phyloP scores from a whole-genome alignment of 2,113 vertebrate species.

The Macrotis lagotis region DNA sequence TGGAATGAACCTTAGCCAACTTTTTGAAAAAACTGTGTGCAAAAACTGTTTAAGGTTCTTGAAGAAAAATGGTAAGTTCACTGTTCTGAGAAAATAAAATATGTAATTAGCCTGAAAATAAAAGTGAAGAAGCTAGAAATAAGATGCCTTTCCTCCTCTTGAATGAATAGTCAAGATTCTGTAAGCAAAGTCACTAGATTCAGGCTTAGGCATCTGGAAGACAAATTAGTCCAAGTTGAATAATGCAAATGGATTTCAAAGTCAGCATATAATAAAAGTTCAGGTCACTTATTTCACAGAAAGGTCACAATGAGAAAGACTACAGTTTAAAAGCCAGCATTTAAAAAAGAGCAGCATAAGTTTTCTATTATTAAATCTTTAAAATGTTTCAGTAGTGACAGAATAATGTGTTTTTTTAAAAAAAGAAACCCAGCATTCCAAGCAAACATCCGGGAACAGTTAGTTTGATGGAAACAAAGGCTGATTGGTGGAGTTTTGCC shows the following conservation, averaged over 20 bases:
- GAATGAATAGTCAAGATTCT: not conserved
- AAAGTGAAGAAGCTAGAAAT: not conserved
- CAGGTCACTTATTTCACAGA: not conserved
- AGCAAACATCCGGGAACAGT: not conserved
- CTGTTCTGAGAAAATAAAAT: not conserved
- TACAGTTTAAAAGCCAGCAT: not conserved
- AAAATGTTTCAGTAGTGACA: not conserved
- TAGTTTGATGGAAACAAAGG: not conserved
- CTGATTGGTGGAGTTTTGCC: not conserved
- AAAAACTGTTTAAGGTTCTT: not conserved
- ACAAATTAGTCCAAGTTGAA: not conserved
- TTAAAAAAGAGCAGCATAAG: not conserved
- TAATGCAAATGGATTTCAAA: conserved; percentile 5
- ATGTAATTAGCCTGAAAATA: not conserved
- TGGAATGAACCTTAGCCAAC: not conserved
- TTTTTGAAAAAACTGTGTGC: not conserved
- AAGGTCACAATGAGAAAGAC: not conserved
- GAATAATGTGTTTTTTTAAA: not conserved
- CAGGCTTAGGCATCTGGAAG: not conserved
- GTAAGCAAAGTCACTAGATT: not conserved
- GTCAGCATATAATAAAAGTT: not conserved
- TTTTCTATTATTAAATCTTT: conserved; percentile 18
- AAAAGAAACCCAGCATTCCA: not conserved
- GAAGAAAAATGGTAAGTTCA: not conserved
- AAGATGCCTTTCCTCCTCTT: not conserved